Conservation (phyloP, 2,797 vertebrate genomes). For the Hoplostethus mediterraneus region DNA sequence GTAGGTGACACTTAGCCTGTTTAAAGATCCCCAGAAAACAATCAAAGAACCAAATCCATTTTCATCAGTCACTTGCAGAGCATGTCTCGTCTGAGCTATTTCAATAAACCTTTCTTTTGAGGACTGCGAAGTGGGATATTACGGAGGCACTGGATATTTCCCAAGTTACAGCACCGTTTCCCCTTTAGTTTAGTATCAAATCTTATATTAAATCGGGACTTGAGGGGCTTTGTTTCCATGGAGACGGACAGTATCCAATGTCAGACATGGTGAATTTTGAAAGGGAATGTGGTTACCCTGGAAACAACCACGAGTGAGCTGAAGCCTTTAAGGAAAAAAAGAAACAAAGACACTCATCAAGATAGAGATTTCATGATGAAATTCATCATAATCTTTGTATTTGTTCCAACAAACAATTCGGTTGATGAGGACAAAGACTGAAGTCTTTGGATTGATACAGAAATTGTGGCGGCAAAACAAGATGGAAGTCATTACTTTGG, state of each 20-base stretch:
- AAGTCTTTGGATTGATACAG: slow-evolving; percentile 10
- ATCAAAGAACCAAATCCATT: slow-evolving; percentile 18
- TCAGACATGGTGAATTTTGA: slow-evolving; percentile 75
- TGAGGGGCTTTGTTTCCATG: slow-evolving; percentile 76
- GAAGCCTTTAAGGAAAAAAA: slow-evolving; percentile 50
- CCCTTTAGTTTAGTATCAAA: slow-evolving; percentile 44
- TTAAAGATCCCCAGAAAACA: slow-evolving; percentile 18
- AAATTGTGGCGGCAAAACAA: slow-evolving; percentile 9
- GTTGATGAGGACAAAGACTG: slow-evolving; percentile 16
- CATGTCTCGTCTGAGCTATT: slow-evolving; percentile 3
- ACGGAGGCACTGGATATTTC: slow-evolving; percentile 13
- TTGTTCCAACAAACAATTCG: slow-evolving; percentile 23
- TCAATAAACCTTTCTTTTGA: slow-evolving; percentile 1
- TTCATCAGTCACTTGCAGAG: slow-evolving; percentile 18
- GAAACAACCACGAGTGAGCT: slow-evolving; percentile 78
- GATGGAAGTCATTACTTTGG: background rate
- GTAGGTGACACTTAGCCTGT: slow-evolving; percentile 29
- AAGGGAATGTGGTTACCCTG: slow-evolving; percentile 79
- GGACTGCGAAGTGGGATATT: background rate
- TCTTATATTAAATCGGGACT: slow-evolving; percentile 64
- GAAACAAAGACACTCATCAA: slow-evolving; percentile 38
- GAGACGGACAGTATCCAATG: slow-evolving; percentile 75
- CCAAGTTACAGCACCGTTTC: slow-evolving; percentile 38
- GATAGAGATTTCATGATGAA: slow-evolving; percentile 31
- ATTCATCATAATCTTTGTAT: slow-evolving; percentile 28